Conservation (phyloP, 2,888 invertebrate genomes). For the Aphelenchoides bicaudatus region DNA sequence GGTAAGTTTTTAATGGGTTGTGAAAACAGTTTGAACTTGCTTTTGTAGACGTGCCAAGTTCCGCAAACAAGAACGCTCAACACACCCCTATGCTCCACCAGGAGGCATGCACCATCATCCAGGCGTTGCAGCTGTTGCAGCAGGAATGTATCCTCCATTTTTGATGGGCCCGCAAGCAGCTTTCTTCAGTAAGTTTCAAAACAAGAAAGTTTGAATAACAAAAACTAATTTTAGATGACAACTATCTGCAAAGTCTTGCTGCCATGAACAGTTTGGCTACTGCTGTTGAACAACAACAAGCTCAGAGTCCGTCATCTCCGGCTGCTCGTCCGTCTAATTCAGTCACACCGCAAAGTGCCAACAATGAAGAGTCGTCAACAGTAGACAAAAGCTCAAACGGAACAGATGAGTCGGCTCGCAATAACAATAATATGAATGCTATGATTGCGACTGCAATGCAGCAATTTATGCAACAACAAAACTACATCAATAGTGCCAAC, state of each 20-base stretch:
- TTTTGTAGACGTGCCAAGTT: conserved; percentile 50
- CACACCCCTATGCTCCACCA: conserved; percentile 18
- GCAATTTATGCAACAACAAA: conserved; percentile 9
- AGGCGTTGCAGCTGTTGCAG: conserved; percentile 2
- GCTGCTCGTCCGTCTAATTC: conserved; percentile 5
- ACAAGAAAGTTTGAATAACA: neutral
- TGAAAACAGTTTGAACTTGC: conserved; percentile 31
- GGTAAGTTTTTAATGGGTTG: neutral
- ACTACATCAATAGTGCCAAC: neutral
- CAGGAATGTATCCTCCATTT: conserved; percentile 8
- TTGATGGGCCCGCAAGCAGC: conserved; percentile 3
- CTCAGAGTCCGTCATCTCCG: conserved; percentile 7
- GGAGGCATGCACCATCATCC: neutral
- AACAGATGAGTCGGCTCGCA: conserved; percentile 5
- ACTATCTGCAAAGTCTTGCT: conserved; percentile 6
- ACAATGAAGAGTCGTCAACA: neutral
- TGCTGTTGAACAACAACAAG: no score
- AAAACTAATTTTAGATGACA: neutral
- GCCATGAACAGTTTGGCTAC: neutral
- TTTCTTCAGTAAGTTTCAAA: conserved; percentile 12
- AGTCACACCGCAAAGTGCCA: neutral
- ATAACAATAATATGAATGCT: no score
- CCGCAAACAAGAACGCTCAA: conserved; percentile 42
- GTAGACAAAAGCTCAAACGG: neutral
- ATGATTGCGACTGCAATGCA: conserved; percentile 1